phyloP scores from a whole-genome alignment of 2,888 invertebrate genomes.

The Byasa hedistus region DNA sequence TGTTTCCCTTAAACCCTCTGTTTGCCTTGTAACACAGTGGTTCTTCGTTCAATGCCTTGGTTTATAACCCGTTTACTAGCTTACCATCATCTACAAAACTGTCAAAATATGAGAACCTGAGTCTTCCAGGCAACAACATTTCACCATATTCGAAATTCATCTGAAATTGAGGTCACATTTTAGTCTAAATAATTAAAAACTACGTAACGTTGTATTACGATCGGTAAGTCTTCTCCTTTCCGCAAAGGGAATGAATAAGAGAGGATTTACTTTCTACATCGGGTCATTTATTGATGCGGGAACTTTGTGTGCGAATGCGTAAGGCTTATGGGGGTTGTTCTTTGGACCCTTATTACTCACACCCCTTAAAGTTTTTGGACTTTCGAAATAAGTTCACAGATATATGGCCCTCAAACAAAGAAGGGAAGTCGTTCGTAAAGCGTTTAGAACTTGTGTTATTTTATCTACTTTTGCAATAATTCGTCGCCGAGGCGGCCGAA shows the following conservation, averaged over 20 bases:
- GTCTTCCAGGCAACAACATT: no score
- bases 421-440: neutral
- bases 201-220: neutral
- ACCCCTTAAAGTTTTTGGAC: slow-evolving; percentile 1
- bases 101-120: no score
- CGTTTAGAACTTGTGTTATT: slow-evolving; percentile 1
- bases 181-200: no score
- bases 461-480: neutral
- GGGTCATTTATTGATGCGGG: neutral
- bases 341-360: neutral
- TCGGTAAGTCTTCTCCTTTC: no score
- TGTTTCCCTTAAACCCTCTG: neutral
- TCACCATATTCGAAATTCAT: no score
- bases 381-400: neutral
- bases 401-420: slow-evolving; percentile 1
- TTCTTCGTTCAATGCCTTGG: neutral
- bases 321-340: neutral
- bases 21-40: neutral
- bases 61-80: neutral
- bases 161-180: no score
- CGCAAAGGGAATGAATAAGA: neutral
- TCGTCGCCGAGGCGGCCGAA: neutral
- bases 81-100: neutral
- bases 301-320: neutral
- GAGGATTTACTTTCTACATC: neutral